These are phyloP conservation scores for Euura lappo DNA, from an alignment of 1,140 invertebrate genomes.

Conservation along the genomic window DNA sequence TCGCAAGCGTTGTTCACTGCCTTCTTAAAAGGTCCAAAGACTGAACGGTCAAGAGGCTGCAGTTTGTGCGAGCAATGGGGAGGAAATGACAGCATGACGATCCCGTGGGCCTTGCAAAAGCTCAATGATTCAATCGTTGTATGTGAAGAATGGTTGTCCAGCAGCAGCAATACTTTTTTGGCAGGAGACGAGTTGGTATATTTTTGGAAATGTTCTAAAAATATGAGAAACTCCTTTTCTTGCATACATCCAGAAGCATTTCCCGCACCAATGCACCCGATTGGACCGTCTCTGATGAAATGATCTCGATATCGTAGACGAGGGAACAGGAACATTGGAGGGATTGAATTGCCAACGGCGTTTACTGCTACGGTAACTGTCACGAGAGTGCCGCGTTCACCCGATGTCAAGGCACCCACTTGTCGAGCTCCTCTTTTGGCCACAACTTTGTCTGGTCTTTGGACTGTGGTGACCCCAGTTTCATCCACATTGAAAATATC, in stretches of 20 bases:
- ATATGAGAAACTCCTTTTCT: slow-evolving; percentile 39
- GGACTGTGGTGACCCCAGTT: slow-evolving; percentile 49
- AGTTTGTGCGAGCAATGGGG: slow-evolving; percentile 38
- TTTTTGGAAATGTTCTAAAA: slow-evolving; percentile 50
- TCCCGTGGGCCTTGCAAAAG: slow-evolving; percentile 37
- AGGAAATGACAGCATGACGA: slow-evolving; percentile 50
- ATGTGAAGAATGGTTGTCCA: slow-evolving; percentile 27
- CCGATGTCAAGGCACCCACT: slow-evolving; percentile 50
- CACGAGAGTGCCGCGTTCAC: slow-evolving; percentile 54
- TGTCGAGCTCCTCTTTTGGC: slow-evolving; percentile 50
- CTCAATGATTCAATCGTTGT: slow-evolving; percentile 11
- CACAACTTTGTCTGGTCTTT: slow-evolving; percentile 44
- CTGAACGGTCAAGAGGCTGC: slow-evolving; percentile 57
- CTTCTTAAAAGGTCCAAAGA: slow-evolving; percentile 56
- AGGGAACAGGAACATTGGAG: slow-evolving; percentile 21
- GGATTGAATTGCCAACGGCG: slow-evolving; percentile 28
- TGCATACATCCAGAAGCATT: slow-evolving; percentile 29
- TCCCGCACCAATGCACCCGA: slow-evolving; percentile 27
- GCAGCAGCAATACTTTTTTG: slow-evolving; percentile 18
- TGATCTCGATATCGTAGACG: slow-evolving; percentile 32
- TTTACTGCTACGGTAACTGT: slow-evolving; percentile 48
- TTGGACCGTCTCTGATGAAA: slow-evolving; percentile 43
- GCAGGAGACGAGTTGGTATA: slow-evolving; percentile 1
- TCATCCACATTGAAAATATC: slow-evolving; percentile 60
- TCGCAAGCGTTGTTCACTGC: slow-evolving; percentile 39